Evolutionary conservation across 2,888 invertebrate species (phyloP), one percentile per base, ranked within the genome.

Genomic region (Rotaria magnacalcarata): DNA sequence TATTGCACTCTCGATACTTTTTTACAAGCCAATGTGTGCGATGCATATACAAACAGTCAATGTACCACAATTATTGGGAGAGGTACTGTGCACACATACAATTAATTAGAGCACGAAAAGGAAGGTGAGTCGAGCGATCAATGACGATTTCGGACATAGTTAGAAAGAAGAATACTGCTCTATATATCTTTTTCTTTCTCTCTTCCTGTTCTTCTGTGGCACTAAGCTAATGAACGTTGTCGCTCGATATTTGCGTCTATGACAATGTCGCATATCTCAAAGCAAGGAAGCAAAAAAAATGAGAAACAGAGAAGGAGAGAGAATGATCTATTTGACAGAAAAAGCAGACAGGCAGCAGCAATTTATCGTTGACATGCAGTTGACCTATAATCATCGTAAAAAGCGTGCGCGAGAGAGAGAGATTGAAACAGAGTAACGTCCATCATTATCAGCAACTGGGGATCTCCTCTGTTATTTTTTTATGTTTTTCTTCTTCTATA

Each of bases 331-430:
- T 67, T 67, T 67, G 67, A 67, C 67, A 67, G 34, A 67, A 67
- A 67, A 67, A 67, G 67, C 67, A 67, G 67, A 67, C 67, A 67
- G 67, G 67, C 67, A 67, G 34, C 67, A 67, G 67, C 34, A 67
- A 67, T 67, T 67, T 67, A 34, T 34, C 34, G 67, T 67, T 67
- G 67, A 67, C 67, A 67, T 19, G 34, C 67, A 67, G 67, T 67
- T 67, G 67, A 67, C 67, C 67, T 67, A 67, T 67, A 67, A 67
- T 67, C 67, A 67, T 67, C 67, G 67, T 67, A 67, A 67, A 67
- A 67, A 67, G 34, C 34, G 34, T 2, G 34, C 34, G 34, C 34
- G 34, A 67, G 16, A 11, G 52, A 56, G 56, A 54, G 19, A 27
- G 67, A 27, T 34, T 34, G 14, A 67, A 67, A 67, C 19, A 67